Conservation (phyloP, 2,888 invertebrate species). For the Trissonchulus latispiculum region DNA sequence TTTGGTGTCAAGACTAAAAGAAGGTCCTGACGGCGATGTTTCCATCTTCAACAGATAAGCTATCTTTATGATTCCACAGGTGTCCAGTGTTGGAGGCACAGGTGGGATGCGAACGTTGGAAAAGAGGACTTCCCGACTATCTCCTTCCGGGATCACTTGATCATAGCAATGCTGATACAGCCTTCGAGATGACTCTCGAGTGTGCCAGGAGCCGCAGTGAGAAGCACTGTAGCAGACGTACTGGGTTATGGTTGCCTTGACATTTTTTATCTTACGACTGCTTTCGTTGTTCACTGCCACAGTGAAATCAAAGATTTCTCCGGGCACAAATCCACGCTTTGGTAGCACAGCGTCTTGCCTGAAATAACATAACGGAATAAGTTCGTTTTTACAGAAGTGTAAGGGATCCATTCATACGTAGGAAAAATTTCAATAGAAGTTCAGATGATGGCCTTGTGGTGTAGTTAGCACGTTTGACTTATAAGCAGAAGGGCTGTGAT, state of each 20-base stretch:
- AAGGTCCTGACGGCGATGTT: neutral
- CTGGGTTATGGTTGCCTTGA: neutral
- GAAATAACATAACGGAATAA: too few species aligned
- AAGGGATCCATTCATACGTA: too few species aligned
- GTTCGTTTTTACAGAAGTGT: too few species aligned
- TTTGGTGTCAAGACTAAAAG: neutral
- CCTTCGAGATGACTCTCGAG: too few species aligned
- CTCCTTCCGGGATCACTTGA: too few species aligned
- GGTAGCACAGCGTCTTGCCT: neutral
- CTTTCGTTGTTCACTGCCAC: neutral
- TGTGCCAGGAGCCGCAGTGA: neutral
- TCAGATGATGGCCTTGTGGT: too few species aligned
- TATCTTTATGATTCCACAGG: neutral
- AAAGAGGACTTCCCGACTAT: too few species aligned
- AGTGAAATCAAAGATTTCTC: neutral
- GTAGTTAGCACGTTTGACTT: too few species aligned
- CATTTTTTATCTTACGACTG: neutral
- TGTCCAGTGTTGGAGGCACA: neutral
- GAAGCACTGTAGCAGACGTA: neutral
- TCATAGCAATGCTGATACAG: too few species aligned
- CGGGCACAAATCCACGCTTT: neutral
- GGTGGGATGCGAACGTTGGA: neutral
- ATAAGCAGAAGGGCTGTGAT: too few species aligned
- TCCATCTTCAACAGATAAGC: neutral
- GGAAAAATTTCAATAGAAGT: too few species aligned